phyloP scores from a whole-genome alignment of 2,113 vertebrate genomes.

The Ceratotherium simum region DNA sequence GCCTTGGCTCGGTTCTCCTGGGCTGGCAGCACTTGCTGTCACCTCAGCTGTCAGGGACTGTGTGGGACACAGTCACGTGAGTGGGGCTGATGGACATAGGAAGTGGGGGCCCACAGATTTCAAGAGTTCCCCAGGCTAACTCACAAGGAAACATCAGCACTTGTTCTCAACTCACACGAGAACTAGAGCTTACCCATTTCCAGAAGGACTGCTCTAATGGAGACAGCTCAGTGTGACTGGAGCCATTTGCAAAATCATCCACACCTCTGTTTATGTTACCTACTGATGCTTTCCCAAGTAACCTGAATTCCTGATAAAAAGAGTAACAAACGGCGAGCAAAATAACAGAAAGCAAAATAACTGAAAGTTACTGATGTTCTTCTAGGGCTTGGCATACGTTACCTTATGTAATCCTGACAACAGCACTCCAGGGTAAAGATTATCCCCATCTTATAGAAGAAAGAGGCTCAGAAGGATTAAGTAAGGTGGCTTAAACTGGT shows the following conservation, averaged over 20 bases:
- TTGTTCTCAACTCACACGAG: neutral
- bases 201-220: neutral
- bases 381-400: neutral
- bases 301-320: neutral
- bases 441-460: neutral
- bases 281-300: neutral
- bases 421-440: neutral
- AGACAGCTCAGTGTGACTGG: neutral
- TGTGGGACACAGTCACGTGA: neutral
- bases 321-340: neutral
- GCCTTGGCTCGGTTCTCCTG: neutral
- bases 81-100: neutral
- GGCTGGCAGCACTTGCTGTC: neutral
- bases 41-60: neutral
- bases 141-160: neutral
- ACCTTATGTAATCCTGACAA: neutral
- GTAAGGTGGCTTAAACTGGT: neutral
- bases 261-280: neutral
- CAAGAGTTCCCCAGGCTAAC: neutral
- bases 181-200: neutral
- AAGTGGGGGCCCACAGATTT: neutral
- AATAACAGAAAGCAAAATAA: neutral
- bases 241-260: neutral
- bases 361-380: neutral
- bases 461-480: neutral